These are phyloP conservation scores for Lithobates sylvaticus DNA, from an alignment of 2,797 vertebrate genomes.

Conservation along the genomic window DNA sequence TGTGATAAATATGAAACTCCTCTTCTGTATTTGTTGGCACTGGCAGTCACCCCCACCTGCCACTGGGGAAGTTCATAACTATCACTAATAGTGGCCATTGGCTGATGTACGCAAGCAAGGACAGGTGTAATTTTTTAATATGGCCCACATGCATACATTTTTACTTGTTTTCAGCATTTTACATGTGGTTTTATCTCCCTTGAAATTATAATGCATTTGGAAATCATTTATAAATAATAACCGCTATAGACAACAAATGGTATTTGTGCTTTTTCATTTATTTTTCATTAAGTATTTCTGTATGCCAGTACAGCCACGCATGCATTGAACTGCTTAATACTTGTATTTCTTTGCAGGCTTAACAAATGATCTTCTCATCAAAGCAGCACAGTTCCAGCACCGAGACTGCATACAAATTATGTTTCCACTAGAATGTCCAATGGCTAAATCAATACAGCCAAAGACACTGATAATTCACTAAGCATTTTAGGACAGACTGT, in stretches of 20 bases:
- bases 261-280: background rate
- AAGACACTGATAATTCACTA: constrained; percentile 58
- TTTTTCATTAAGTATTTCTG: background rate
- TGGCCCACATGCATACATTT: background rate
- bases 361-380: constrained; percentile 40
- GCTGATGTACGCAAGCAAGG: too few relatives aligned
- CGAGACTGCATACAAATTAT: constrained; percentile 56
- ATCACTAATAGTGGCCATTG: background rate
- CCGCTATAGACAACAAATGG: background rate
- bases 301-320: background rate
- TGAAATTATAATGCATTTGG: background rate
- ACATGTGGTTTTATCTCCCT: too few relatives aligned
- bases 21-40: too few relatives aligned
- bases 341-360: constrained; percentile 40
- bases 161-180: background rate
- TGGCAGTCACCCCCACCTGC: background rate
- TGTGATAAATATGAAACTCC: too few relatives aligned
- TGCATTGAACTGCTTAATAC: constrained; percentile 21
- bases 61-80: background rate
- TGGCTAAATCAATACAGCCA: constrained; percentile 58
- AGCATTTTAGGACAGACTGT: constrained; percentile 57
- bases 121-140: background rate
- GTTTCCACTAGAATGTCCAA: constrained; percentile 47
- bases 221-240: background rate
- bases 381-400: constrained; percentile 7